Conservation (phyloP, 2,113 vertebrate species). For the Ciconia maguari region DNA sequence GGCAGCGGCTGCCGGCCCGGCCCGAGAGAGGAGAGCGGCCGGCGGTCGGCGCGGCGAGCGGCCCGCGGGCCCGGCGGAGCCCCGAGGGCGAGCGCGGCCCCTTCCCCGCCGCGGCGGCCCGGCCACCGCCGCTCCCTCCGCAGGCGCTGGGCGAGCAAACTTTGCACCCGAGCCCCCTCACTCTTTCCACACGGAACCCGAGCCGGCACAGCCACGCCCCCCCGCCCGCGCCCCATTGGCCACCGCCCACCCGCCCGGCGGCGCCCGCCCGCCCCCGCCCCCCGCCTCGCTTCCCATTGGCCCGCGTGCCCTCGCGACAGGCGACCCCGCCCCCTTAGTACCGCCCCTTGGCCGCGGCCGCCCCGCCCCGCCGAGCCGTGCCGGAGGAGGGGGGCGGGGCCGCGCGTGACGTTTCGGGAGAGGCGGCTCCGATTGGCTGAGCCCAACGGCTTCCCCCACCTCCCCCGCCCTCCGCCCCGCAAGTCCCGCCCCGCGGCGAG, state of each 20-base stretch:
- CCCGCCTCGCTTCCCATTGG: neutral
- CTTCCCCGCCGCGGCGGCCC: neutral
- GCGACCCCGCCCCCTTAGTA: neutral
- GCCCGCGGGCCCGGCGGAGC: neutral
- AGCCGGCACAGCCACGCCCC: slow-evolving; percentile 49
- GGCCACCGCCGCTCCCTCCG: slow-evolving; percentile 44
- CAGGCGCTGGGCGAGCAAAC: slow-evolving; percentile 94
- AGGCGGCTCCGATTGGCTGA: neutral
- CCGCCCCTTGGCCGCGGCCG: neutral
- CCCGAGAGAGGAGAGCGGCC: neutral
- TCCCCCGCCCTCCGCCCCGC: neutral
- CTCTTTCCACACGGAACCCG: slow-evolving; percentile 92
- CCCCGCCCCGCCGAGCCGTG: neutral
- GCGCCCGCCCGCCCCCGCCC: neutral
- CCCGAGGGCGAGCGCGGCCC: neutral
- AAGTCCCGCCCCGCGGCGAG: neutral
- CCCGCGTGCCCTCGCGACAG: slow-evolving; percentile 9
- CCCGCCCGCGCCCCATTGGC: slow-evolving; percentile 58
- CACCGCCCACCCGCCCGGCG: neutral
- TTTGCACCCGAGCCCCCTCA: slow-evolving; percentile 94
- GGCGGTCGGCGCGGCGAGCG: neutral
- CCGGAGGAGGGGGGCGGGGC: neutral
- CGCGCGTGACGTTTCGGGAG: accelerated
- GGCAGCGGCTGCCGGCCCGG: neutral
- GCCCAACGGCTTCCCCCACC: neutral